Conservation (phyloP, 1,140 invertebrate species). For the Drosophila lini region DNA sequence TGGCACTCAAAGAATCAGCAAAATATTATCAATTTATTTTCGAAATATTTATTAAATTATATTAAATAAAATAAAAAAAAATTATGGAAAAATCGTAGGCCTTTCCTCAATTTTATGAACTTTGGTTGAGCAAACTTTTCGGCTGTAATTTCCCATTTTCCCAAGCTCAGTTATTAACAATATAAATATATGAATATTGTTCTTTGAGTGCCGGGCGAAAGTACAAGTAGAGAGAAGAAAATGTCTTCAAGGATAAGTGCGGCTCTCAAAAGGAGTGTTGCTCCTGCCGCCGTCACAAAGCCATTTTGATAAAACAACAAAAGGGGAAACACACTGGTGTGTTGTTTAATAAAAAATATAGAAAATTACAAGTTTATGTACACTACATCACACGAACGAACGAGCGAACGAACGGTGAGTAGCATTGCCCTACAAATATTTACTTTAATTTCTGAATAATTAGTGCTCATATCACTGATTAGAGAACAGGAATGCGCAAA, state of each 20-base stretch:
- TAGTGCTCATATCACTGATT: slow-evolving; percentile 55
- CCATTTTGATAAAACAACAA: slow-evolving; percentile 41
- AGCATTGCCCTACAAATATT: slow-evolving; percentile 51
- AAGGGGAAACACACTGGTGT: slow-evolving; percentile 27
- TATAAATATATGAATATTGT: neutral
- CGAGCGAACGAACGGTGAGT: slow-evolving; percentile 16
- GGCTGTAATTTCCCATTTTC: neutral
- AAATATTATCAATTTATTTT: neutral
- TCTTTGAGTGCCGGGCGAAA: slow-evolving; percentile 15
- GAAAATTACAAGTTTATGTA: slow-evolving; percentile 11
- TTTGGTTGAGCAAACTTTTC: neutral
- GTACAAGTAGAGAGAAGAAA: neutral
- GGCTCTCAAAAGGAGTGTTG: slow-evolving; percentile 8
- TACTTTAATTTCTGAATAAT: slow-evolving; percentile 59
- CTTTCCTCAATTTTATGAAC: neutral
- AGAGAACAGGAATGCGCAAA: slow-evolving; percentile 48
- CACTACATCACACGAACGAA: slow-evolving; percentile 27
- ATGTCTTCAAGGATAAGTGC: slow-evolving; percentile 3
- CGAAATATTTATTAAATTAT: neutral
- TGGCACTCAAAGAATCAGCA: slow-evolving; percentile 10
- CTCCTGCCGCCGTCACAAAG: slow-evolving; percentile 11
- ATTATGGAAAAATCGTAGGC: neutral
- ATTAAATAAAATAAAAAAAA: neutral
- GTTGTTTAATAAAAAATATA: slow-evolving; percentile 17
- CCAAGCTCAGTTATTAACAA: neutral